These are phyloP conservation scores for Nannoperca obscura DNA, from an alignment of 2,797 vertebrate species.

Conservation along the genomic window DNA sequence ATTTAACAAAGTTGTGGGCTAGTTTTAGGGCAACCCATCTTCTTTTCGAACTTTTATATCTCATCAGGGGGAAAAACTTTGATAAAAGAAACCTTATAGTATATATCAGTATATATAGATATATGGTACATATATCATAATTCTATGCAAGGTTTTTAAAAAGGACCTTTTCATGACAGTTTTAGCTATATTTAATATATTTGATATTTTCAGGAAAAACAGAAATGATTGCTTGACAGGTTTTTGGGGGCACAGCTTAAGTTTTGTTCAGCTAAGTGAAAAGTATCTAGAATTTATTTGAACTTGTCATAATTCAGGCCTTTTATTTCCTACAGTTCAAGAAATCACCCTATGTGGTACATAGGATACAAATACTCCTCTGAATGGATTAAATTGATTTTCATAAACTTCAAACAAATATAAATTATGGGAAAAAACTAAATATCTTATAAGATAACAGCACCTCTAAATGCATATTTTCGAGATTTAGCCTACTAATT, in stretches of 20 bases:
- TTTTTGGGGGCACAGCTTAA: too few relatives aligned
- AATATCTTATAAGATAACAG: neutral
- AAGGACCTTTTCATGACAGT: too few relatives aligned
- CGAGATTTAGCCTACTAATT: neutral
- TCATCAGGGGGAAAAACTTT: too few relatives aligned
- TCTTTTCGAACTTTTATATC: neutral
- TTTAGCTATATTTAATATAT: neutral
- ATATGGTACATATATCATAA: too few relatives aligned
- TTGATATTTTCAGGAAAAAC: neutral
- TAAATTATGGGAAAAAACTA: neutral
- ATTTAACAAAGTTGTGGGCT: neutral
- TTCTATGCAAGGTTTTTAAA: too few relatives aligned
- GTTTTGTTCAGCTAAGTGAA: neutral
- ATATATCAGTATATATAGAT: too few relatives aligned
- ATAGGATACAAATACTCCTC: neutral
- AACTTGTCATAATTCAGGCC: neutral
- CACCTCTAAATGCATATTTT: neutral
- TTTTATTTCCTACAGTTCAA: neutral
- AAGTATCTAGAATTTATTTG: neutral
- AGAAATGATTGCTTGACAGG: neutral
- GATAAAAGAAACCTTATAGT: too few relatives aligned
- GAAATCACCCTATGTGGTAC: too few relatives aligned
- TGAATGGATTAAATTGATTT: neutral
- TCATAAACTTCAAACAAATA: neutral
- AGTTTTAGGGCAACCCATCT: neutral